phyloP scores from a whole-genome alignment of 2,113 vertebrate species.

The Podarcis muralis region DNA sequence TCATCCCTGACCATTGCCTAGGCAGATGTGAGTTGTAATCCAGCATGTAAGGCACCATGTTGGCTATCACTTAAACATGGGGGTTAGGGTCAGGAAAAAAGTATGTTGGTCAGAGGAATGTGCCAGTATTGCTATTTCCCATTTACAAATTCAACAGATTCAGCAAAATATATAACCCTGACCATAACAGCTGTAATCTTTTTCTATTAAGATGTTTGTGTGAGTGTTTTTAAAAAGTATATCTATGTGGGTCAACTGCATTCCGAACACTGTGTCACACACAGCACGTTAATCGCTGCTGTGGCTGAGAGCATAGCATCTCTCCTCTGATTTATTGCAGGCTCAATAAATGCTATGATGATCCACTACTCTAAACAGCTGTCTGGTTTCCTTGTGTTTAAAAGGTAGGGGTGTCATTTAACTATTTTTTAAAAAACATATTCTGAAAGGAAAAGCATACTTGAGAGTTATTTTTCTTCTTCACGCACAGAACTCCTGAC shows the following conservation, averaged over 20 bases:
- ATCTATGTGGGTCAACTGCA: constrained; percentile 37
- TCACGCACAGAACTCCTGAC: background rate
- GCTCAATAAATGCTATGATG: constrained; percentile 71
- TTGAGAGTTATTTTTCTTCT: background rate
- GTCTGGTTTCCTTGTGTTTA: constrained; percentile 21
- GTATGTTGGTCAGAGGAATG: constrained; percentile 31
- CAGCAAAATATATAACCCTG: background rate
- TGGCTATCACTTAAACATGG: constrained; percentile 12
- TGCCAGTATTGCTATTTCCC: constrained; percentile 23
- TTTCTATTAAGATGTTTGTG: constrained; percentile 22
- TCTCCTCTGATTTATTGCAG: constrained; percentile 42
- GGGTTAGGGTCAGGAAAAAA: constrained; percentile 8
- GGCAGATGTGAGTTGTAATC: too few species aligned
- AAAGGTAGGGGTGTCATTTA: background rate
- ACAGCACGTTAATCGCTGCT: constrained; percentile 25
- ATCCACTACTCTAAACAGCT: constrained; percentile 50
- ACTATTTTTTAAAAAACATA: background rate
- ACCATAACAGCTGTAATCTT: constrained; percentile 23
- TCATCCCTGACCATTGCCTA: too few species aligned
- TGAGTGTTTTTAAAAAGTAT: background rate
- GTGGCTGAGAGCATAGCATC: constrained; percentile 22
- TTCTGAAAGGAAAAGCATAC: background rate
- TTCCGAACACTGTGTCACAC: background rate
- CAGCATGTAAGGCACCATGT: background rate
- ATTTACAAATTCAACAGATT: constrained; percentile 16